Conservation (phyloP, 2,888 invertebrate genomes). For the Pelosia muscerda region DNA sequence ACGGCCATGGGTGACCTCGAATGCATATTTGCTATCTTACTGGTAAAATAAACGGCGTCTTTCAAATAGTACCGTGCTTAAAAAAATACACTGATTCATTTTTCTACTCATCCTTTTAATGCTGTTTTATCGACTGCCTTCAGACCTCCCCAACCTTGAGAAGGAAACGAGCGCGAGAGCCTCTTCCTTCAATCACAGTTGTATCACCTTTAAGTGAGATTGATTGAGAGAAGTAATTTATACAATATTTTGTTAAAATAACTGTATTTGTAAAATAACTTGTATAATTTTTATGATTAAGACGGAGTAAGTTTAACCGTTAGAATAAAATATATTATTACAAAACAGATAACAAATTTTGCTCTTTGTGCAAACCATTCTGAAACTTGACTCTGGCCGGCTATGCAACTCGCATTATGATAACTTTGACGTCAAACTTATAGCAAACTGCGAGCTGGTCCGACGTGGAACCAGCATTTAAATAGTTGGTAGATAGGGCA, state of each 20-base stretch:
- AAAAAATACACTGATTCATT: too few species aligned
- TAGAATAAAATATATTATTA: neutral
- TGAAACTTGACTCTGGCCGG: conserved; percentile 5
- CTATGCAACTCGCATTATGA: conserved; percentile 15
- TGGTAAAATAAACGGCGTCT: neutral
- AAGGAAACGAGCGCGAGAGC: neutral
- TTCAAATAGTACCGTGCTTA: neutral
- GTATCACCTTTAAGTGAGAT: neutral
- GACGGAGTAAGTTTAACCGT: neutral
- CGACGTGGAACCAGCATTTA: conserved; percentile 52
- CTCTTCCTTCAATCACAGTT: neutral
- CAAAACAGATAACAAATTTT: neutral
- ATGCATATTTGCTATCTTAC: neutral
- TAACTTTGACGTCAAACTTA: conserved; percentile 48
- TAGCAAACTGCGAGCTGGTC: conserved; percentile 52
- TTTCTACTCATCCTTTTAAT: too few species aligned
- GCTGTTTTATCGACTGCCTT: too few species aligned
- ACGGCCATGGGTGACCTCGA: neutral
- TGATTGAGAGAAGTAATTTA: too few species aligned
- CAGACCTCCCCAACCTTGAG: neutral
- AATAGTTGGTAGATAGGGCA: conserved; percentile 53
- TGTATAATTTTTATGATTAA: too few species aligned
- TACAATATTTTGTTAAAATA: too few species aligned
- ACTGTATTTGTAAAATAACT: too few species aligned
- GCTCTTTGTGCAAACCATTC: neutral